Conservation (phyloP, 2,113 vertebrate species). For the Symphodus melops region DNA sequence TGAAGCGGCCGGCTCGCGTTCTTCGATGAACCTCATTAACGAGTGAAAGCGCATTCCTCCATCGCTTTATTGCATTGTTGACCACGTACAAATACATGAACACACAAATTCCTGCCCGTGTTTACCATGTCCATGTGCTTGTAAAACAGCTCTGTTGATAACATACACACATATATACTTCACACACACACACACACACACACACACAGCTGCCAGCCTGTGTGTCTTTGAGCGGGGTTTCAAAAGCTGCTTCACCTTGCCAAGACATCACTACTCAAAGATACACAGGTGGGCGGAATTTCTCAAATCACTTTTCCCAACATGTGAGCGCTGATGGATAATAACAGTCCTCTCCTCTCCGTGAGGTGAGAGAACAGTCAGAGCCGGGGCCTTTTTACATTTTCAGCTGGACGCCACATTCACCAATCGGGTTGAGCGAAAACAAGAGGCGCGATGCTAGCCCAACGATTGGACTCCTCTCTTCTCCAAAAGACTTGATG, state of each 20-base stretch:
- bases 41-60: constrained; percentile 61
- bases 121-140: constrained; percentile 69
- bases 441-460: neutral
- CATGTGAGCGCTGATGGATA: constrained; percentile 34
- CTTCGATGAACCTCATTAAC: constrained; percentile 72
- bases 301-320: constrained; percentile 39
- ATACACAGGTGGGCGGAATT: constrained; percentile 64
- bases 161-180: neutral
- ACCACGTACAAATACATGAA: constrained; percentile 14
- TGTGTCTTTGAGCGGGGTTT: constrained; percentile 17
- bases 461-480: neutral
- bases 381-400: constrained; percentile 20
- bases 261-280: constrained; percentile 35
- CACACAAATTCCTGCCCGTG: constrained; percentile 25
- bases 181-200: constrained; percentile 11
- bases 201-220: constrained; percentile 17
- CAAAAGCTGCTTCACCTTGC: constrained; percentile 28
- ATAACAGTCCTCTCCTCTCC: constrained; percentile 40
- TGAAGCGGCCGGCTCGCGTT: constrained; percentile 45
- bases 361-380: constrained; percentile 62
- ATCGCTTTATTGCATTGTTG: constrained; percentile 45
- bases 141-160: constrained; percentile 61
- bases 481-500: neutral
- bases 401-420: constrained; percentile 51
- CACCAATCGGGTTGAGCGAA: neutral